Percentiles rank a stretch among this genome's conserved stretches.
These are phyloP conservation scores for Tetrax tetrax DNA, from an alignment of 2,113 vertebrate species.

Conservation along the genomic window DNA sequence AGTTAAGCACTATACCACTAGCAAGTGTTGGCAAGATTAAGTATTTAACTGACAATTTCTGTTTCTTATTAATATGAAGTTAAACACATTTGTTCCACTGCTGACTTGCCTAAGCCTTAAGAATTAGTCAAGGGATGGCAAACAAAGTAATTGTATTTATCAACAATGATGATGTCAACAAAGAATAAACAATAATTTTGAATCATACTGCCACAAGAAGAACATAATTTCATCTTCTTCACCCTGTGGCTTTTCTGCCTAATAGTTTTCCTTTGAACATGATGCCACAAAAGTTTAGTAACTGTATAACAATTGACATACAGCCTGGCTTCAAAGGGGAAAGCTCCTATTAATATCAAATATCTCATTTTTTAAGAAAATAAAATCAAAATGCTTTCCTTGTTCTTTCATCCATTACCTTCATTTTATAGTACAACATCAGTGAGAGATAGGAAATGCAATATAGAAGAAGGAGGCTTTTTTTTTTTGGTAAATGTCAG, in stretches of 20 bases:
- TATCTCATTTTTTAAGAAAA: neutral
- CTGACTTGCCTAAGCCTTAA: neutral
- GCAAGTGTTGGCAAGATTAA: neutral
- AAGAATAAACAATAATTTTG: conserved; percentile 15
- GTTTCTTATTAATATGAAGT: neutral
- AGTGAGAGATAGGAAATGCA: conserved; percentile 1
- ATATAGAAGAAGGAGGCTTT: neutral
- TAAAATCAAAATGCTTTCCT: conserved; percentile 19
- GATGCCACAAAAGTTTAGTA: neutral
- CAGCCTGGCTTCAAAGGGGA: neutral
- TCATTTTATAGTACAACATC: neutral
- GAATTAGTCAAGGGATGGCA: neutral
- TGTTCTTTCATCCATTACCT: neutral
- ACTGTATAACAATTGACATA: neutral
- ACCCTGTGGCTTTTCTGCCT: neutral
- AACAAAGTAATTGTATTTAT: conserved; percentile 4
- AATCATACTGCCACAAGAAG: neutral
- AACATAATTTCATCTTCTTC: neutral
- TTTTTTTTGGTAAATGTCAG: conserved; percentile 52
- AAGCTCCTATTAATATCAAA: neutral
- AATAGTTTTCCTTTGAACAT: neutral
- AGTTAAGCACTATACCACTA: neutral
- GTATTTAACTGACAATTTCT: neutral
- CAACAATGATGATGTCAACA: neutral
- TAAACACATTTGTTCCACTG: neutral